Evolutionary conservation across 2,113 vertebrate species (phyloP).

Genomic region (Podilymbus podiceps): DNA sequence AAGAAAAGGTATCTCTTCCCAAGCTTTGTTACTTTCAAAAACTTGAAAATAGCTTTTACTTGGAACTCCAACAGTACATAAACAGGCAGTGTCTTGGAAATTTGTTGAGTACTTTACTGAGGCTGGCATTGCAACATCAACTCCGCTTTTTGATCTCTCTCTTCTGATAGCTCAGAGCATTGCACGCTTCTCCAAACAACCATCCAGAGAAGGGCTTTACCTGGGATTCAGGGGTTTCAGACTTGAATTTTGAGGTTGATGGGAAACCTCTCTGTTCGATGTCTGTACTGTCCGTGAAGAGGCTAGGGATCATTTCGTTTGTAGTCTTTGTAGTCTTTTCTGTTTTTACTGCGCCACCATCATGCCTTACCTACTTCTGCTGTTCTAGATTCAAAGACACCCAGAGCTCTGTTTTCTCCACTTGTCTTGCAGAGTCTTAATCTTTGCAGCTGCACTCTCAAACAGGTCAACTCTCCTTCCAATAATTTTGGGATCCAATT

Average conservation of each 20-base stretch:
- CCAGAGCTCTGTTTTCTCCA: background rate
- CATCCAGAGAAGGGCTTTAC: background rate
- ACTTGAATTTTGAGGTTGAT: background rate
- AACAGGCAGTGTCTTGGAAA: background rate
- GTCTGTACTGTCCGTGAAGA: background rate
- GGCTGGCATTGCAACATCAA: background rate
- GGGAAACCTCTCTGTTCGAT: background rate
- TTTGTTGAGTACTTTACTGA: background rate
- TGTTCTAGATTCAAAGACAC: background rate
- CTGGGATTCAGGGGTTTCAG: background rate
- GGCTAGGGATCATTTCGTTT: background rate
- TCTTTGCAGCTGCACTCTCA: background rate
- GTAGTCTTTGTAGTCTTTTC: background rate
- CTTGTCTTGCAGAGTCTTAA: background rate
- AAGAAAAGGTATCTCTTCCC: background rate
- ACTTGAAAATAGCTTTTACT: background rate
- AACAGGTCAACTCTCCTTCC: background rate
- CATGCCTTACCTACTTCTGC: background rate
- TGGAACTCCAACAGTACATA: background rate
- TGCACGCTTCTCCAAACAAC: background rate
- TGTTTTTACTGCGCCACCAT: background rate
- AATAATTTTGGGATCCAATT: background rate
- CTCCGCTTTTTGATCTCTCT: background rate
- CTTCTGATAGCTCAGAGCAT: background rate
- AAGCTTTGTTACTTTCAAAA: background rate